These are phyloP conservation scores for Melanargia galathea DNA, from an alignment of 2,888 invertebrate genomes.

Conservation along the genomic window DNA sequence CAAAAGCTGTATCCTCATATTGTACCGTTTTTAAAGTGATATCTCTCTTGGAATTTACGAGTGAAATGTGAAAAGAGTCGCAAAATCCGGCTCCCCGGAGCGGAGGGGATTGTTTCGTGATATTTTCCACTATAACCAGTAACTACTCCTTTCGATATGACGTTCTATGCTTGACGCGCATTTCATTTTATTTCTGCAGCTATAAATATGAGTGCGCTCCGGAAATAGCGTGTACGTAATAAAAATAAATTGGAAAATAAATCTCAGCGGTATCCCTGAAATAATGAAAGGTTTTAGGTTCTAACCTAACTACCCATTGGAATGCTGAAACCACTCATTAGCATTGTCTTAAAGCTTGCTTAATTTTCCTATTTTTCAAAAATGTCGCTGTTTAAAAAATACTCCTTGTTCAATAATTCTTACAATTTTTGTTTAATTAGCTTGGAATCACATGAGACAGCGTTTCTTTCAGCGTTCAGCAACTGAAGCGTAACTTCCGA, in stretches of 20 bases:
- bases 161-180: background rate
- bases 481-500: too few species aligned
- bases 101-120: background rate
- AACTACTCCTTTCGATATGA: background rate
- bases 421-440: too few species aligned
- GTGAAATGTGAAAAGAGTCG: background rate
- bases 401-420: too few species aligned
- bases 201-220: slow-evolving; percentile 11
- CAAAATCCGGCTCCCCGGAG: background rate
- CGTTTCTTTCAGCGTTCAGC: too few species aligned
- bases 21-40: background rate
- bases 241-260: slow-evolving; percentile 5
- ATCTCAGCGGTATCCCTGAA: background rate
- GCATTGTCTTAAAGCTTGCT: too few species aligned
- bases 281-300: background rate
- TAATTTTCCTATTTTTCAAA: too few species aligned
- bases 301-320: background rate
- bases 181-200: slow-evolving; percentile 5
- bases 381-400: too few species aligned
- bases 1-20: too few species aligned
- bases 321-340: background rate
- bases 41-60: background rate
- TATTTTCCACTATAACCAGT: slow-evolving; percentile 8
- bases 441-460: too few species aligned
- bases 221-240: background rate